These are phyloP conservation scores for Phalacrocorax carbo DNA, from an alignment of 2,113 vertebrate genomes.

Conservation along the genomic window DNA sequence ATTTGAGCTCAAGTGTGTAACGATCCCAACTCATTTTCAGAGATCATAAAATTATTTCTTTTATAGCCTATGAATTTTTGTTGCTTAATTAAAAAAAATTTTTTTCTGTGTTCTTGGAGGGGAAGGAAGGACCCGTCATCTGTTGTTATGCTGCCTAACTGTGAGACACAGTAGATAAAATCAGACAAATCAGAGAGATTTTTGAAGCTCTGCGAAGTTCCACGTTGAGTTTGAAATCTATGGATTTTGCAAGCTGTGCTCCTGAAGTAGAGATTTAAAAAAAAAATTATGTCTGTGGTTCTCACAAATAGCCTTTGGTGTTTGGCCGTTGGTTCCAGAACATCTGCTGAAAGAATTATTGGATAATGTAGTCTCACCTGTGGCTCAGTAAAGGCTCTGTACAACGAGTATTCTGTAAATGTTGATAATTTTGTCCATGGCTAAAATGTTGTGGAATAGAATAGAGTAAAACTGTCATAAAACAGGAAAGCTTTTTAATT, in stretches of 20 bases:
- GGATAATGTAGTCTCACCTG: neutral
- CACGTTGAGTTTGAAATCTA: neutral
- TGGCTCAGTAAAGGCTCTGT: neutral
- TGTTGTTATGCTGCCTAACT: neutral
- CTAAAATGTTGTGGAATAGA: neutral
- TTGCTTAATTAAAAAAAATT: neutral
- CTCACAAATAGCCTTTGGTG: neutral
- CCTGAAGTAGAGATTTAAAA: slow-evolving; percentile 53
- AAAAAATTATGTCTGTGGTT: neutral
- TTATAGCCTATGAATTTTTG: neutral
- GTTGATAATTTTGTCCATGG: neutral
- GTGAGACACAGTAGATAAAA: neutral
- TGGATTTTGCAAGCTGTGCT: neutral
- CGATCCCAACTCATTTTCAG: neutral
- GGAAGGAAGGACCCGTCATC: neutral
- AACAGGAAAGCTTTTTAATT: slow-evolving; percentile 61
- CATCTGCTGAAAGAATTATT: neutral
- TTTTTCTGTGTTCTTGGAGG: neutral
- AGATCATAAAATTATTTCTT: neutral
- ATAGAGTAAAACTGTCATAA: neutral
- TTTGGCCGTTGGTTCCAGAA: neutral
- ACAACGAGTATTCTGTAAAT: neutral
- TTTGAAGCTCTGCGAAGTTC: neutral
- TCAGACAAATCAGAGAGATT: neutral
- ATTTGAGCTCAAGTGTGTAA: neutral